Base-by-base conservation (phyloP, 2,113 vertebrate genomes). In the Planiliza haematocheilus region DNA sequence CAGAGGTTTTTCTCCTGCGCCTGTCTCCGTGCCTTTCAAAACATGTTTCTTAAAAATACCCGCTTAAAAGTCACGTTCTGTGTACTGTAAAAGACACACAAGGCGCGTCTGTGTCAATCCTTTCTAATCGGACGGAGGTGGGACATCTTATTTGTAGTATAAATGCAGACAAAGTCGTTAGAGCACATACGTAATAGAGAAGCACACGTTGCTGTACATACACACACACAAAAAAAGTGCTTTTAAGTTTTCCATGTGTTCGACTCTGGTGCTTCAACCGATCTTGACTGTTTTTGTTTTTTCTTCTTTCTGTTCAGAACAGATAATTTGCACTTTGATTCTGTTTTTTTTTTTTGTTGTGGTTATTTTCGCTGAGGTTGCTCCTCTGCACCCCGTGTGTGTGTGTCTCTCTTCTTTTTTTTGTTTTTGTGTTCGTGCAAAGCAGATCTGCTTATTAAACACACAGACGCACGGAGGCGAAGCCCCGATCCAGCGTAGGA, bases 261-360 rank as follows among this genome's bases (percentile, higher is more conserved):
- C 67, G n/a, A 57, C 65, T 62, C 41, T 57, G 70, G 73, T 85
- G 86, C 82, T 81, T 77, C 30, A 57, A 13, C 81, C 70, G 62
- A 71, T 76, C 51, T 56, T 51, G 43, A 74, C 48, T 5, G 5
- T 30, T 14, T 59, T 52, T 56, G 36, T 59, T 30, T 14, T 59
- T 52, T 56, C 36, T 59, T 46, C 51, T 71, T 48, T 62, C 73
- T 55, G 18, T 65, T 70, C 30, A 52, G 4, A 77, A 59, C 62
- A 73, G 63, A 82, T 57, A 1, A 64, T 86, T 92, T 93, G 92
- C 91, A 92, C 89, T 92, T 92, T 88, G 51, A 7, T 30, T 51
- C 50, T 53, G 24, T 30, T 30, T 30, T 30, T 30, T 30, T 30
- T 30, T 30, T 30, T 5, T 37, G 51, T 69, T 77, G 34, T 30